Conservation (phyloP, 2,888 invertebrate species). For the Scaptomyza reducta region DNA sequence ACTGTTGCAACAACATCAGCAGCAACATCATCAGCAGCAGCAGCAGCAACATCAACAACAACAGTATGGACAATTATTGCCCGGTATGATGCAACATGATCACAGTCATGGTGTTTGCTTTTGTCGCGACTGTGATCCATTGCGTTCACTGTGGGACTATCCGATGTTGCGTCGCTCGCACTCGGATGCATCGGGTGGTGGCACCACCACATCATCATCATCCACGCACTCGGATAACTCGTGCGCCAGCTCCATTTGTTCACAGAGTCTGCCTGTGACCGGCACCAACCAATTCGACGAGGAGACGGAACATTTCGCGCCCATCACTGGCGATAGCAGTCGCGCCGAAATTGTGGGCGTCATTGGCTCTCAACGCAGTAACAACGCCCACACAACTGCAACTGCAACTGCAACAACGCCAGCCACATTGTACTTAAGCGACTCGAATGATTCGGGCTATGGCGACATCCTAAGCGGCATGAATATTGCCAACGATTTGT, state of each 20-base stretch:
- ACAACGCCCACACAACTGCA: slow-evolving; percentile 47
- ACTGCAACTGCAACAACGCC: slow-evolving; percentile 18
- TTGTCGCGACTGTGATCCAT: slow-evolving; percentile 82
- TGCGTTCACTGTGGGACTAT: slow-evolving; percentile 84
- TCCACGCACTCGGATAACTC: slow-evolving; percentile 69
- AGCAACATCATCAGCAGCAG: slow-evolving; percentile 20
- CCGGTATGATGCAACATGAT: slow-evolving; percentile 53
- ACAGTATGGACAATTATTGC: slow-evolving; percentile 31
- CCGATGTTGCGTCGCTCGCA: slow-evolving; percentile 81
- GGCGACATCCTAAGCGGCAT: slow-evolving; percentile 83
- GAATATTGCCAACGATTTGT: slow-evolving; percentile 82
- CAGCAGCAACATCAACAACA: slow-evolving; percentile 6
- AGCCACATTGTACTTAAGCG: slow-evolving; percentile 63
- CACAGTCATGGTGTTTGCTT: slow-evolving; percentile 78
- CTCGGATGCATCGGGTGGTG: slow-evolving; percentile 82
- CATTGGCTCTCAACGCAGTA: slow-evolving; percentile 82
- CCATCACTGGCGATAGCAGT: slow-evolving; percentile 74
- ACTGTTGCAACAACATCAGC: slow-evolving; percentile 35
- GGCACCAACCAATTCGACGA: slow-evolving; percentile 50
- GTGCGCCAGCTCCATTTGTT: slow-evolving; percentile 62
- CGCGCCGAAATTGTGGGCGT: slow-evolving; percentile 82
- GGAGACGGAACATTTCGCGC: slow-evolving; percentile 69
- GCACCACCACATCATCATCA: slow-evolving; percentile 63
- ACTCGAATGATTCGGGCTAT: slow-evolving; percentile 81
- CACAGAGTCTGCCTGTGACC: slow-evolving; percentile 32